phyloP scores from a whole-genome alignment of 2,888 invertebrate genomes.

The Microplitis manilae region DNA sequence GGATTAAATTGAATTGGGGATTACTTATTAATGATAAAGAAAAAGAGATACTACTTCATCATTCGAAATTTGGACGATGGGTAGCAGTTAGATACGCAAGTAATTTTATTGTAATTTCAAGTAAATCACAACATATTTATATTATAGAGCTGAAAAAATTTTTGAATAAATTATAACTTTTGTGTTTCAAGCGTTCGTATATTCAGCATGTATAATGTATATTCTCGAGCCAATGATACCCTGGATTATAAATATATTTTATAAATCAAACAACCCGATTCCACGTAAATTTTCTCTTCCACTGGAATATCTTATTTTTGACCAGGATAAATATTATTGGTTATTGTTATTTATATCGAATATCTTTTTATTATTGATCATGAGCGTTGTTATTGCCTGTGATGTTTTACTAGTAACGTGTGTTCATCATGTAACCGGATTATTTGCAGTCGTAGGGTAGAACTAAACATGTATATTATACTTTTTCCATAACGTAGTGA shows the following conservation, averaged over 20 bases:
- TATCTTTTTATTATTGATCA: not conserved
- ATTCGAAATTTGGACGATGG: not conserved
- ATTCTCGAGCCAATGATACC: slow-evolving; percentile 13
- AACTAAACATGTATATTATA: slow-evolving; percentile 11
- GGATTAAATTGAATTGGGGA: not conserved
- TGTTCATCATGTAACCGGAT: too few species aligned
- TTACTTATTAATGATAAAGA: not conserved
- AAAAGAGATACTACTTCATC: not conserved
- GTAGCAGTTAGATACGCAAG: not conserved
- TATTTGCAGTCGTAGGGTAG: too few species aligned
- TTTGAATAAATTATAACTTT: too few species aligned
- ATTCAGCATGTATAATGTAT: not conserved
- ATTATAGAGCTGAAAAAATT: too few species aligned
- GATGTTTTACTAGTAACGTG: slow-evolving; percentile 2
- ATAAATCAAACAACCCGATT: not conserved
- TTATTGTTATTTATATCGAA: not conserved
- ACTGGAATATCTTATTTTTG: not conserved
- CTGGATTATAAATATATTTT: not conserved
- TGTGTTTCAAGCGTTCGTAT: not conserved
- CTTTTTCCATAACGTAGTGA: slow-evolving; percentile 16
- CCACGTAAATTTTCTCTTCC: slow-evolving; percentile 8
- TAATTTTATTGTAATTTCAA: not conserved
- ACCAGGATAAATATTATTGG: not conserved
- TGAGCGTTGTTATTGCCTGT: not conserved
- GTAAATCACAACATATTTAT: too few species aligned